A percentile compares a stretch with the other conserved stretches of the same genome.
phyloP scores from a whole-genome alignment of 2,113 vertebrate genomes.

The Myotis yumanensis region DNA sequence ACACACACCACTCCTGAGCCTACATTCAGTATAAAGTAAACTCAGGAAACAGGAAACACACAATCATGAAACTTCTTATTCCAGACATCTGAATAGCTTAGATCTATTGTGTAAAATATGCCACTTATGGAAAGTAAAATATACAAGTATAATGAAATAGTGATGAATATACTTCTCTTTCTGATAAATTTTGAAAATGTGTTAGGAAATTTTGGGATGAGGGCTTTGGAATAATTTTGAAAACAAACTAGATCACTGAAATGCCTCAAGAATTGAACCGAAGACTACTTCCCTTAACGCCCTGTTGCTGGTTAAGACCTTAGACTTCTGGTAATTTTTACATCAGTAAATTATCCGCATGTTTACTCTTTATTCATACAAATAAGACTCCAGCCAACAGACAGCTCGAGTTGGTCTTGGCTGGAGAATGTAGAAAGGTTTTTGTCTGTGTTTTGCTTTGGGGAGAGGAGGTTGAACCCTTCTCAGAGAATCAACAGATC shows the following conservation, averaged over 20 bases:
- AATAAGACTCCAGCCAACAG: not conserved
- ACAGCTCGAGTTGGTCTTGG: not conserved
- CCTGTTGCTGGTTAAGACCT: not conserved
- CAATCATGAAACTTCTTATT: not conserved
- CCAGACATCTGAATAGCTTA: not conserved
- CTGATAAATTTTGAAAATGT: not conserved
- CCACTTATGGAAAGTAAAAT: not conserved
- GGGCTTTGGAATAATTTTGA: not conserved
- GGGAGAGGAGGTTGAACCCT: not conserved
- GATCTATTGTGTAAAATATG: not conserved
- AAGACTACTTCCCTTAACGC: not conserved
- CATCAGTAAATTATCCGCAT: not conserved
- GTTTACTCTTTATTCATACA: not conserved
- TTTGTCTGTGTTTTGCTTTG: conserved; percentile 35
- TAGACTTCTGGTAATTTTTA: not conserved
- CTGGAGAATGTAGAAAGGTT: not conserved
- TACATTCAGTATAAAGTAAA: not conserved
- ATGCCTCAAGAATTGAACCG: not conserved
- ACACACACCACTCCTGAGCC: not conserved
- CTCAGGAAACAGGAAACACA: not conserved
- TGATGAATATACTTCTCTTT: not conserved
- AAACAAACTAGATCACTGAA: not conserved
- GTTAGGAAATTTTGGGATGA: not conserved
- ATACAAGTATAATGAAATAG: not conserved
- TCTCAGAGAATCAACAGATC: conserved; percentile 50